Base-by-base conservation (phyloP, 1,140 invertebrate species). In the Capitella teleta region DNA sequence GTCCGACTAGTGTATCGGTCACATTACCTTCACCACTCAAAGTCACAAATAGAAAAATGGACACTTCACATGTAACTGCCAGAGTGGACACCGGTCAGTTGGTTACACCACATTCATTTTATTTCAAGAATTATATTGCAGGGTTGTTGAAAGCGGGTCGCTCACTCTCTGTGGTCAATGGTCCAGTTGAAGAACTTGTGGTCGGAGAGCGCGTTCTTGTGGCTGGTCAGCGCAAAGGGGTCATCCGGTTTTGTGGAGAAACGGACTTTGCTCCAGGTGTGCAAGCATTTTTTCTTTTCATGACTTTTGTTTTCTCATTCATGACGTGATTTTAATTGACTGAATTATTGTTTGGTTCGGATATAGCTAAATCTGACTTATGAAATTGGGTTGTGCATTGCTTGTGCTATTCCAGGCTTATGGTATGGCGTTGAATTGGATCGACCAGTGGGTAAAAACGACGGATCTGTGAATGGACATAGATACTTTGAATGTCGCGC, bases 371-470 rank as follows among this genome's bases (percentile, higher is more conserved):
- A n/a, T n/a, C n/a, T n/a, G n/a, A n/a, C n/a, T n/a, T n/a, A n/a
- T n/a, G n/a, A n/a, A n/a, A n/a, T n/a, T n/a, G n/a, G n/a, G n/a
- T 28, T 32, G 14, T 14, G 2, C 12, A 30, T 34, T 41, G 18
- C 50, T 41, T 51, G 47, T 32, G 94, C 93, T 74, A 87, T 87
- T 21, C 81, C 85, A 28, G 77, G 77, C 5, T 59, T 71, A 5
- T 79, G 77, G 76, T 59, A 77, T 16, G 76, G 76, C 28, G 66
- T 78, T 14, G 76, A 78, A 58, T 58, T 79, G 28, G 50, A 74
- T 24, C 62, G 66, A 42, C 58, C 72, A 3, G 69, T 68, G 49
- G 76, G 77, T 12, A 74, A 72, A 51, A 74, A 78, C 55, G 75
- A 78, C 56, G 77, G 77, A 2, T 63, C 58, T 21, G 75, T 79